A percentile compares a stretch with the other conserved stretches of the same genome.
Conservation (phyloP, 2,113 vertebrate species). For the Scomber colias region DNA sequence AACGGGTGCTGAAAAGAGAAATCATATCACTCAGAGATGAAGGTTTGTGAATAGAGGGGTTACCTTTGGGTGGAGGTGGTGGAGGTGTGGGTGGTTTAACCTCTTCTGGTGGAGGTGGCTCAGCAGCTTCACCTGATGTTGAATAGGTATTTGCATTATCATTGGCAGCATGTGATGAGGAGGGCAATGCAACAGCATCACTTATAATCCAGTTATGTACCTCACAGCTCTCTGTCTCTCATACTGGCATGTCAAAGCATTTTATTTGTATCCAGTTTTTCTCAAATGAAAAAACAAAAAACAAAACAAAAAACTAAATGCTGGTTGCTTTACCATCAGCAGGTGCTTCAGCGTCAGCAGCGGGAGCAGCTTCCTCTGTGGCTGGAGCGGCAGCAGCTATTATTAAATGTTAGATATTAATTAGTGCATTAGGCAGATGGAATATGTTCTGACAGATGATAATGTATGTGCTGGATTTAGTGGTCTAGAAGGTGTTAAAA, state of each 20-base stretch:
- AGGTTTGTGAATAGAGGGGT: conserved; percentile 1
- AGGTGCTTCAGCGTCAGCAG: conserved; percentile 47
- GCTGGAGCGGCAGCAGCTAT: conserved; percentile 56
- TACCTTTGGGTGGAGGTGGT: conserved; percentile 83
- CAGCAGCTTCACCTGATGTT: conserved; percentile 79
- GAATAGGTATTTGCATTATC: conserved; percentile 65
- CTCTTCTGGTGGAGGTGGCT: conserved; percentile 77
- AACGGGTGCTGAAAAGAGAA: background rate
- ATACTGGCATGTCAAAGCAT: background rate
- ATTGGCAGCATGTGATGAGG: conserved; percentile 46
- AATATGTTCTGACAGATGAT: conserved; percentile 15
- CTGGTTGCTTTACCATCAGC: conserved; percentile 60
- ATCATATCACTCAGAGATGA: background rate
- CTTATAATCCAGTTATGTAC: conserved; percentile 23
- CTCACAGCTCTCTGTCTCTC: conserved; percentile 20
- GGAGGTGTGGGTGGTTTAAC: conserved; percentile 82
- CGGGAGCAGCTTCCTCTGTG: conserved; percentile 50
- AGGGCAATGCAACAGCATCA: conserved; percentile 38
- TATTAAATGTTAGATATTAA: conserved; percentile 60
- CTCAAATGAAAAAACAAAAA: background rate
- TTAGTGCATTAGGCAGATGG: conserved; percentile 39
- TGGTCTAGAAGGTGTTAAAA: background rate
- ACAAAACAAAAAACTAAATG: background rate
- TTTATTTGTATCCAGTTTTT: conserved; percentile 2
- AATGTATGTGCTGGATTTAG: background rate